A percentile compares a stretch with the other conserved stretches of the same genome.
Evolutionary conservation across 2,888 invertebrate species (phyloP).

Genomic region (Amiota communis): DNA sequence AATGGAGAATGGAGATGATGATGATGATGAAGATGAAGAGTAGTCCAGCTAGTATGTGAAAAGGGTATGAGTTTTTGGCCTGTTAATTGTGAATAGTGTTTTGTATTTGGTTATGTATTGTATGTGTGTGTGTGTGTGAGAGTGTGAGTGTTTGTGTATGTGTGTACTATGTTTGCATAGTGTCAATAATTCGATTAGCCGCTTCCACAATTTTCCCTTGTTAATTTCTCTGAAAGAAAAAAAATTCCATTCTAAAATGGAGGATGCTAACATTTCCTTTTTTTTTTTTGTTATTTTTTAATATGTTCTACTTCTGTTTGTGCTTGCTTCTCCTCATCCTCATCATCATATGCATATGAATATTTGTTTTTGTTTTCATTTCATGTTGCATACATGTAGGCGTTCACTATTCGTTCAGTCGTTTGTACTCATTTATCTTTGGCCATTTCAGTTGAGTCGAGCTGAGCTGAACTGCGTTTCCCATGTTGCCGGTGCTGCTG

Average conservation of each 20-base stretch:
- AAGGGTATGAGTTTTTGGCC: too few relatives aligned
- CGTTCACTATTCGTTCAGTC: slow-evolving; percentile 34
- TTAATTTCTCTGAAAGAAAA: neutral
- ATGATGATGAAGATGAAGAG: too few relatives aligned
- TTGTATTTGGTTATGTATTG: too few relatives aligned
- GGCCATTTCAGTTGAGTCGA: neutral
- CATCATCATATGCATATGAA: slow-evolving; percentile 19
- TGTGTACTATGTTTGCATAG: slow-evolving; percentile 46
- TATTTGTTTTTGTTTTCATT: slow-evolving; percentile 59
- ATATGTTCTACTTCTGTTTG: neutral
- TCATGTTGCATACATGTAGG: slow-evolving; percentile 44
- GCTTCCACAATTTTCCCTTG: slow-evolving; percentile 20
- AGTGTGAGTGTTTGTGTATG: neutral
- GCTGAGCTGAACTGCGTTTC: too few relatives aligned
- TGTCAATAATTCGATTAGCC: slow-evolving; percentile 70
- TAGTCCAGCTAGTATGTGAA: too few relatives aligned
- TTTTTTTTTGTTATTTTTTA: neutral
- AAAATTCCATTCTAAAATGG: slow-evolving; percentile 1
- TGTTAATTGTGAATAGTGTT: too few relatives aligned
- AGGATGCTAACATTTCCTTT: neutral
- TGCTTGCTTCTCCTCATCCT: neutral
- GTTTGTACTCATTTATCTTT: slow-evolving; percentile 6
- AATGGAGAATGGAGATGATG: too few relatives aligned
- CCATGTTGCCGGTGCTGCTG: too few relatives aligned
- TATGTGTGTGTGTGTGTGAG: neutral